These are phyloP conservation scores for Bubo blakistoni DNA, from an alignment of 2,113 vertebrate genomes.

Conservation along the genomic window DNA sequence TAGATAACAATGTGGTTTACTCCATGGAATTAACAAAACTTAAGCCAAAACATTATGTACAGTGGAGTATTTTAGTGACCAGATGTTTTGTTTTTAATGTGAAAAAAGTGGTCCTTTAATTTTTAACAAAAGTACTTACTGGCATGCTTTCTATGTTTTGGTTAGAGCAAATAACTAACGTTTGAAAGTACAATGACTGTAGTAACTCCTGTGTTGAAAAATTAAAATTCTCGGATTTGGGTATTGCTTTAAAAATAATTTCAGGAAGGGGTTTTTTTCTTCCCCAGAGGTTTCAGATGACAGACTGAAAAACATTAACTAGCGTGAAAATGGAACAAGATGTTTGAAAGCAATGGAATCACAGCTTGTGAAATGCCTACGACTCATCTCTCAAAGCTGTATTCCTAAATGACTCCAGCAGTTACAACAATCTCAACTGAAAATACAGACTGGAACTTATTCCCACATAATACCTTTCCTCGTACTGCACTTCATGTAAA, in stretches of 20 bases:
- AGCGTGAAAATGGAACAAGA: background rate
- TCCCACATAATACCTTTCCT: background rate
- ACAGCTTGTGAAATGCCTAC: background rate
- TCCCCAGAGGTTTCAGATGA: background rate
- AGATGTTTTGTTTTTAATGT: background rate
- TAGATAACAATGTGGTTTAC: background rate
- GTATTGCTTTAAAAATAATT: background rate
- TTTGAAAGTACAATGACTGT: background rate
- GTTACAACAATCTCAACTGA: background rate
- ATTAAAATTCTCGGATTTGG: background rate
- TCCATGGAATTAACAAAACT: background rate
- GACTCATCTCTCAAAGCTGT: background rate
- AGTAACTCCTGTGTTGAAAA: background rate
- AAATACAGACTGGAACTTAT: background rate
- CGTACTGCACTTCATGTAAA: background rate
- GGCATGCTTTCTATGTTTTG: background rate
- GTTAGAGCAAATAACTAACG: background rate
- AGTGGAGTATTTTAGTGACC: background rate
- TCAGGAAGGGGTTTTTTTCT: background rate
- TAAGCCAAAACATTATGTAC: background rate
- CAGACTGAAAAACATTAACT: background rate
- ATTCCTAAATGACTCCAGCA: background rate
- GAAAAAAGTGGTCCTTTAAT: background rate
- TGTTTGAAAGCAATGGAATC: background rate
- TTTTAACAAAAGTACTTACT: background rate